Percentiles rank a stretch among this genome's conserved stretches.
phyloP scores from a whole-genome alignment of 2,888 invertebrate species.

The Sepiola atlantica region DNA sequence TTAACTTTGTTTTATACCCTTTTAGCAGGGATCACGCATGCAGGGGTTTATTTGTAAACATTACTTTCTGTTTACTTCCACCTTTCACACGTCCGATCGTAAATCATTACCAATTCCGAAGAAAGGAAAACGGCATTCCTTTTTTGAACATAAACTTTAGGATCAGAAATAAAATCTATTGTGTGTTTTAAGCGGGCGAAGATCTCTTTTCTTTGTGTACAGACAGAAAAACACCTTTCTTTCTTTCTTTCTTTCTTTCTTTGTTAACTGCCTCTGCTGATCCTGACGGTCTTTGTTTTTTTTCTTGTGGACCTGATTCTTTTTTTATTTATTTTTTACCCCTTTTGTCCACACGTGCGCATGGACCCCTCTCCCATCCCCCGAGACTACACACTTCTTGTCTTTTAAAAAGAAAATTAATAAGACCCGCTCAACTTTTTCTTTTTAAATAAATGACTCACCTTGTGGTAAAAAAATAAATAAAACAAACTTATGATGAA shows the following conservation, averaged over 20 bases:
- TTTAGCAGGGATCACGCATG: too few species aligned
- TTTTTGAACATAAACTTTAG: background rate
- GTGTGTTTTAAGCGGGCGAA: background rate
- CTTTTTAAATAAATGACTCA: too few species aligned
- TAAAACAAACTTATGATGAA: too few species aligned
- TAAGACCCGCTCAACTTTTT: too few species aligned
- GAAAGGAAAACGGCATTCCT: background rate
- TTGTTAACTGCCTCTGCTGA: background rate
- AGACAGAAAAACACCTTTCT: too few species aligned
- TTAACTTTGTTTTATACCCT: too few species aligned
- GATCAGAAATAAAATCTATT: background rate
- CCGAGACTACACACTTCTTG: background rate
- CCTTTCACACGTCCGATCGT: background rate
- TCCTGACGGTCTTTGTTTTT: background rate
- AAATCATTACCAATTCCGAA: too few species aligned
- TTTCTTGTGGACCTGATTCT: rapidly evolving
- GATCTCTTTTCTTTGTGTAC: background rate
- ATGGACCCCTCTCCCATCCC: background rate
- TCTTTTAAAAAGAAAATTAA: too few species aligned
- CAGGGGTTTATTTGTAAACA: too few species aligned
- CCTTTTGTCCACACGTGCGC: background rate
- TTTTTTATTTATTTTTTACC: background rate
- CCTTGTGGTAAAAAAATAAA: too few species aligned
- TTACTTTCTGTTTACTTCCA: background rate
- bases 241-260: background rate